phyloP scores from a whole-genome alignment of 2,888 invertebrate genomes.

The Cybosia mesomella region DNA sequence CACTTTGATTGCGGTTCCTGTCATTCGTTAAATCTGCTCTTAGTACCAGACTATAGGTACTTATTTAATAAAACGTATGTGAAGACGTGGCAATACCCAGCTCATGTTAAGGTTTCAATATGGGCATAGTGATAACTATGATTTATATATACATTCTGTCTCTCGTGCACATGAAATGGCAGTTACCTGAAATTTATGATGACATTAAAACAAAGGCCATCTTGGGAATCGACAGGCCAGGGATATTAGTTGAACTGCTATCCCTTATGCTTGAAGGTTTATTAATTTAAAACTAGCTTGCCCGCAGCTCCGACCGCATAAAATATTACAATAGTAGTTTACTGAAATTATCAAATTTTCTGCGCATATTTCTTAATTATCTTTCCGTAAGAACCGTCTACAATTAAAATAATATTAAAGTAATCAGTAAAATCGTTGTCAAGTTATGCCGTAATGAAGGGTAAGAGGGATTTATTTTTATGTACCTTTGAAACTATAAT shows the following conservation, averaged over 20 bases:
- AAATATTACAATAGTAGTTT: not conserved
- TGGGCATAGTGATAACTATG: slow-evolving; percentile 52
- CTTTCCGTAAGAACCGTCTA: no score
- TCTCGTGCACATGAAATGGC: slow-evolving; percentile 59
- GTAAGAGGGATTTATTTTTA: not conserved
- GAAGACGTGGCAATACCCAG: not conserved
- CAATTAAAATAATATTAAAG: no score
- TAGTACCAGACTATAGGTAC: not conserved
- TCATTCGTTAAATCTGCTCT: not conserved
- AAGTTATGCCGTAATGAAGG: no score
- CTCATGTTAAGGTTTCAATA: slow-evolving; percentile 37
- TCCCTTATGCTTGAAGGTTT: slow-evolving; percentile 9
- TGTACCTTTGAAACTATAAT: not conserved
- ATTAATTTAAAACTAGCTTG: slow-evolving; percentile 3
- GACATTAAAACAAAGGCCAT: slow-evolving; percentile 62
- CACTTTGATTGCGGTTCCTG: no score
- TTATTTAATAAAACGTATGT: not conserved
- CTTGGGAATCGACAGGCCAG: slow-evolving; percentile 50
- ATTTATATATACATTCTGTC: slow-evolving; percentile 58
- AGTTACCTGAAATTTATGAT: slow-evolving; percentile 65
- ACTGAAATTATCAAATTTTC: not conserved
- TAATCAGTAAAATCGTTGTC: no score
- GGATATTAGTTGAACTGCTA: slow-evolving; percentile 32
- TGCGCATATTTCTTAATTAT: not conserved
- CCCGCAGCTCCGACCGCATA: no score